Percentiles rank a stretch among this genome's conserved stretches.
These are phyloP conservation scores for Palaemon carinicauda DNA, from an alignment of 1,140 invertebrate genomes.

Conservation along the genomic window DNA sequence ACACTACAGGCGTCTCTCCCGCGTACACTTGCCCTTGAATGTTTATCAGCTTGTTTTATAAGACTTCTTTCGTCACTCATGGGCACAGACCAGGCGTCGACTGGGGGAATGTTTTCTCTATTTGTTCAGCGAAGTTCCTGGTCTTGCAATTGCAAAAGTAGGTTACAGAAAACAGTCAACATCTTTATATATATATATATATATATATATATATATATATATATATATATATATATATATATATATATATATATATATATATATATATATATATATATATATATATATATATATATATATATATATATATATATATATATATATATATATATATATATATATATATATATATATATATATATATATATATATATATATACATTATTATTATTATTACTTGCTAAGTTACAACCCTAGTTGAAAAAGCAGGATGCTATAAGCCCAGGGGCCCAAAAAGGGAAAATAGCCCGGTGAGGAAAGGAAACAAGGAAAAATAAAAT, in stretches of 20 bases:
- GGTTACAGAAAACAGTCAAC: too few relatives aligned
- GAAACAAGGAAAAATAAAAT: too few relatives aligned
- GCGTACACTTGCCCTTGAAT: too few relatives aligned
- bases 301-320: neutral
- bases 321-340: neutral
- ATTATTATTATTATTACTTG: too few relatives aligned
- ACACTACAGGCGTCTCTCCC: too few relatives aligned
- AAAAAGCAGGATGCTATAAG: too few relatives aligned
- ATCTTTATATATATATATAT: neutral
- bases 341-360: slow-evolving; percentile 2
- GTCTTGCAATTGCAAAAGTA: neutral
- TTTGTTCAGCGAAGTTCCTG: neutral
- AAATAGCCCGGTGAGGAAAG: too few relatives aligned
- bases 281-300: neutral
- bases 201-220: neutral
- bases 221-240: neutral
- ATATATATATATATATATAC: neutral
- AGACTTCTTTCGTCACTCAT: too few relatives aligned
- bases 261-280: slow-evolving; percentile 2
- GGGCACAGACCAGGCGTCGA: too few relatives aligned
- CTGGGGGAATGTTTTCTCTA: neutral
- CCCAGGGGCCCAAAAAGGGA: too few relatives aligned
- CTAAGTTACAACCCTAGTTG: too few relatives aligned
- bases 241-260: neutral
- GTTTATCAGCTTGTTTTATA: too few relatives aligned